phyloP scores from a whole-genome alignment of 2,797 vertebrate genomes.

The Poecilia picta region DNA sequence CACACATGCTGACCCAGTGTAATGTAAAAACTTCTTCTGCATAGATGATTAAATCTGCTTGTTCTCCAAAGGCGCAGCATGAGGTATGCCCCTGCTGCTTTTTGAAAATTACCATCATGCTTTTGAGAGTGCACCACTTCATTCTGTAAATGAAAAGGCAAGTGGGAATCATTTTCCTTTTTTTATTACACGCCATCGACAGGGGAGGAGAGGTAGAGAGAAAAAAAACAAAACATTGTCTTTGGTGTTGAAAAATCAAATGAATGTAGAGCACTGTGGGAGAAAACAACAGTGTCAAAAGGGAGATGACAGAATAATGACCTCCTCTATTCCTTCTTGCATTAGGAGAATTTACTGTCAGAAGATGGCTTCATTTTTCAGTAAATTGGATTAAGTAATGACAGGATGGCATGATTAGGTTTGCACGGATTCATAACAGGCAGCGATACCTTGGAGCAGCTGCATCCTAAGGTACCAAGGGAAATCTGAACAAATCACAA shows the following conservation, averaged over 20 bases:
- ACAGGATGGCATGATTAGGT: slow-evolving; percentile 50
- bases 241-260: slow-evolving; percentile 3
- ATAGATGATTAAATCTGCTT: slow-evolving; percentile 47
- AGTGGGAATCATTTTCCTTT: background rate
- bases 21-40: slow-evolving; percentile 46
- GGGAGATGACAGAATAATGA: slow-evolving; percentile 1
- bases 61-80: slow-evolving; percentile 33
- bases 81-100: slow-evolving; percentile 17
- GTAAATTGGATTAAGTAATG: slow-evolving; percentile 41
- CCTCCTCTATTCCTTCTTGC: background rate
- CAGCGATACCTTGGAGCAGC: slow-evolving; percentile 10
- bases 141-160: background rate
- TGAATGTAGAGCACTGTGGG: background rate
- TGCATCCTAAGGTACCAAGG: background rate
- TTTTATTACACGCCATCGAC: background rate
- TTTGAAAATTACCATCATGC: slow-evolving; percentile 2
- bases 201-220: background rate
- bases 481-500: slow-evolving; percentile 13
- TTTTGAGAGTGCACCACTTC: slow-evolving; percentile 7
- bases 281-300: slow-evolving; percentile 1
- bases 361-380: slow-evolving; percentile 30
- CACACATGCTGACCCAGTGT: slow-evolving; percentile 5
- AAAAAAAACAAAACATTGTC: background rate
- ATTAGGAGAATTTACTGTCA: slow-evolving; percentile 13
- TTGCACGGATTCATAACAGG: slow-evolving; percentile 47